phyloP scores from a whole-genome alignment of 2,888 invertebrate genomes.

The Macrosiphum euphorbiae region DNA sequence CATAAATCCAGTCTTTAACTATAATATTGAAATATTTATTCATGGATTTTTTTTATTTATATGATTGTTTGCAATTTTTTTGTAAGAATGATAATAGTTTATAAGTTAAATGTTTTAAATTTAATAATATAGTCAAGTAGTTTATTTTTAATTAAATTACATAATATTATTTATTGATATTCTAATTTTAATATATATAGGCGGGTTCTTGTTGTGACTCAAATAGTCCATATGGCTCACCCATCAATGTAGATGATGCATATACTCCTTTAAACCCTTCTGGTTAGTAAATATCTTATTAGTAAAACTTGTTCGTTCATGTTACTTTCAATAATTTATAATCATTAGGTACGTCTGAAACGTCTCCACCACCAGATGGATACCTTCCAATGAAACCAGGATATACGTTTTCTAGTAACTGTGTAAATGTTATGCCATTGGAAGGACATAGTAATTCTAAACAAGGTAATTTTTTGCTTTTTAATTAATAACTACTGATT shows the following conservation, averaged over 20 bases:
- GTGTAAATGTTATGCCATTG: constrained; percentile 18
- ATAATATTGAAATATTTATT: background rate
- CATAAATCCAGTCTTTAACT: background rate
- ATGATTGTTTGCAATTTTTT: background rate
- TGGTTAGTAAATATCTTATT: constrained; percentile 48
- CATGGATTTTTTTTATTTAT: background rate
- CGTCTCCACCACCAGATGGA: constrained; percentile 53
- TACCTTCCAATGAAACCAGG: constrained; percentile 63
- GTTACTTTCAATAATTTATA: constrained; percentile 13
- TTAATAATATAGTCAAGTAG: background rate
- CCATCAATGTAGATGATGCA: constrained; percentile 53
- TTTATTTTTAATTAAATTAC: background rate
- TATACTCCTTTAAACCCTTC: constrained; percentile 51
- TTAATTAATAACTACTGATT: background rate
- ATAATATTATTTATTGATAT: background rate
- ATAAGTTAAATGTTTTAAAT: background rate
- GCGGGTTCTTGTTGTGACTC: constrained; percentile 62
- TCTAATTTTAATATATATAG: constrained; percentile 23
- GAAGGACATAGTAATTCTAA: constrained; percentile 55
- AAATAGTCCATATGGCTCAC: constrained; percentile 63
- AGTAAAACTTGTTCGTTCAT: background rate
- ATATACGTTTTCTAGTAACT: constrained; percentile 32
- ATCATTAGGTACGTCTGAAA: constrained; percentile 35
- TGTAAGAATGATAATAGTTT: background rate
- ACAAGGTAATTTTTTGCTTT: constrained; percentile 40